Percentiles rank a stretch among this genome's conserved stretches.
phyloP scores from a whole-genome alignment of 2,797 vertebrate genomes.

The Apodemus agrarius region DNA sequence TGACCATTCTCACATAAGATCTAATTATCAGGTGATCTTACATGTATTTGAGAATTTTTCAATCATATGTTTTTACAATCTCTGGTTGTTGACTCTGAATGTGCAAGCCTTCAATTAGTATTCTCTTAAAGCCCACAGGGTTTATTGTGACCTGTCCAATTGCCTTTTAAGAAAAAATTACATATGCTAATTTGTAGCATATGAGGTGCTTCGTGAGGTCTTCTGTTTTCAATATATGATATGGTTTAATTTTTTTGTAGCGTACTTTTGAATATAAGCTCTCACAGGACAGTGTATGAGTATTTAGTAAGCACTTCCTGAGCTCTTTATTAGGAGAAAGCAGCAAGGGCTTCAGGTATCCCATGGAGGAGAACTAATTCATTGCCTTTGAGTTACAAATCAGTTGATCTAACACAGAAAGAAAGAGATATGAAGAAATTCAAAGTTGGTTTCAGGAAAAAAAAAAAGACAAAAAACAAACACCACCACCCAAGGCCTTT shows the following conservation, averaged over 20 bases:
- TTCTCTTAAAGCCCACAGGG: not conserved
- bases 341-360: accelerated
- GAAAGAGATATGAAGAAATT: not conserved
- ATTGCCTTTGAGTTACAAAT: not conserved
- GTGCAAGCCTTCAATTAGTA: not conserved
- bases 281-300: not conserved
- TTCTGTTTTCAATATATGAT: not conserved
- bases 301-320: not conserved
- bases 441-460: conserved; percentile 11
- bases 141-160: not conserved
- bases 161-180: not conserved
- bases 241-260: not conserved
- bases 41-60: conserved; percentile 10
- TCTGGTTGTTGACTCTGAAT: not conserved
- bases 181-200: not conserved
- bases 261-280: not conserved
- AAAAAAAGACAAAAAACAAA: not conserved
- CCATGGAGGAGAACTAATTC: not conserved
- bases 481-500: not conserved
- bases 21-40: not conserved
- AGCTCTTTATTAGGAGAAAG: not conserved
- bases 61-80: not conserved
- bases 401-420: not conserved
- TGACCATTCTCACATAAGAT: not conserved
- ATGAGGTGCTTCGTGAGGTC: not conserved